These are phyloP conservation scores for Prinia subflava DNA, from an alignment of 2,113 vertebrate genomes.

Conservation along the genomic window DNA sequence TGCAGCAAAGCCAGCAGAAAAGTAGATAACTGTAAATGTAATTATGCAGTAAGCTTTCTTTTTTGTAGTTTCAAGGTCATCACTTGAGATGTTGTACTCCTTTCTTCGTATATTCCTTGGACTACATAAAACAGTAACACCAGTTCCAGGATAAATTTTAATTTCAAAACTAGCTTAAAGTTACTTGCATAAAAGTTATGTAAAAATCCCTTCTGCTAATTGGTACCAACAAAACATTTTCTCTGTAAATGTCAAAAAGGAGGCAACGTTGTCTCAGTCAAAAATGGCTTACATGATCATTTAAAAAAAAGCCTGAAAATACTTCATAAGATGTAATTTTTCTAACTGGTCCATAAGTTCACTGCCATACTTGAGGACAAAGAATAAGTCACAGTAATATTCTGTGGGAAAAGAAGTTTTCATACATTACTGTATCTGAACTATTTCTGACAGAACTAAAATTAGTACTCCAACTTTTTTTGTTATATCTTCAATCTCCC, in stretches of 20 bases:
- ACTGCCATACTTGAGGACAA: not conserved
- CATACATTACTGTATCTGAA: not conserved
- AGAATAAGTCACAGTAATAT: not conserved
- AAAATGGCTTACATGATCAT: not conserved
- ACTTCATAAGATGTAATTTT: not conserved
- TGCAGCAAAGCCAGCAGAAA: not conserved
- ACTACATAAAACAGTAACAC: not conserved
- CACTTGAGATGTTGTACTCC: not conserved
- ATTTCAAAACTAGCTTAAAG: not conserved
- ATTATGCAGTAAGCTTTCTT: not conserved
- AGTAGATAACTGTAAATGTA: not conserved
- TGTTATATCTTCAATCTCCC: not conserved
- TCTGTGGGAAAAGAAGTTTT: not conserved
- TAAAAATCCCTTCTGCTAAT: not conserved
- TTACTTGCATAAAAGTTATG: not conserved
- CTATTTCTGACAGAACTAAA: not conserved
- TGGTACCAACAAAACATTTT: not conserved
- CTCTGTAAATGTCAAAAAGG: not conserved
- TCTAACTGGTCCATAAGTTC: not conserved
- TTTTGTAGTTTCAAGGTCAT: not conserved
- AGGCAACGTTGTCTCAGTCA: not conserved
- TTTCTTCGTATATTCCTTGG: not conserved
- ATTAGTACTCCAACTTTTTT: not conserved
- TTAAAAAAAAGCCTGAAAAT: not conserved
- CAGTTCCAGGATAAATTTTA: not conserved